A percentile compares a stretch with the other conserved stretches of the same genome.
Evolutionary conservation across 1,140 invertebrate species (phyloP).

Genomic region (Acromyrmex charruanus): DNA sequence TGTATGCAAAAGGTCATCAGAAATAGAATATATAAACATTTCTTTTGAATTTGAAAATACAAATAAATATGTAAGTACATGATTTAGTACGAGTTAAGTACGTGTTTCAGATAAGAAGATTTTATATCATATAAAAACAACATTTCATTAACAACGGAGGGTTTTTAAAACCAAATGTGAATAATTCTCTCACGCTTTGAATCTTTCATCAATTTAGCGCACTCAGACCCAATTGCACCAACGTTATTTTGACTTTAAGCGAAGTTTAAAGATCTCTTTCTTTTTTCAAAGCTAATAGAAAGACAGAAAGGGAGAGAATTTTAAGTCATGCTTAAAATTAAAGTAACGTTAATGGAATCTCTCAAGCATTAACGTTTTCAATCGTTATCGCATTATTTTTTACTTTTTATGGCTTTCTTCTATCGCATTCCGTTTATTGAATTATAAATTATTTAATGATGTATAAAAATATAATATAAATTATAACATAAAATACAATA

Average conservation of each 20-base stretch:
- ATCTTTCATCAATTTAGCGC: neutral
- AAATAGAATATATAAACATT: constrained; percentile 22
- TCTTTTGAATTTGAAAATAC: neutral
- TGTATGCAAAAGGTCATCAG: neutral
- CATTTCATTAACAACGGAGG: too few species aligned
- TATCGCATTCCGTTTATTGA: neutral
- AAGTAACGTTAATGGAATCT: too few species aligned
- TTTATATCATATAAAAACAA: neutral
- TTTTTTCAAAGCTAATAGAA: too few species aligned
- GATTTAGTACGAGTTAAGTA: neutral
- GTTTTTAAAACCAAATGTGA: neutral
- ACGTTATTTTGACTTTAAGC: too few species aligned
- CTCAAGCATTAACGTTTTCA: neutral
- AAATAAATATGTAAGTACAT: neutral
- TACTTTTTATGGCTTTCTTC: neutral
- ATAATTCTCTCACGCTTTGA: neutral
- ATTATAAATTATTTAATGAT: neutral
- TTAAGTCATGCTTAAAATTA: too few species aligned
- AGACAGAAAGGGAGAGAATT: too few species aligned
- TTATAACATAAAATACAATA: neutral
- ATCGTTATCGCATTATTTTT: neutral
- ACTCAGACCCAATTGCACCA: neutral
- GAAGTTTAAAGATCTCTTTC: too few species aligned
- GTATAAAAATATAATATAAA: constrained; percentile 12
- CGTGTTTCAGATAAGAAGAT: neutral